A percentile compares a stretch with the other conserved stretches of the same genome.
Conservation (phyloP, 64 coral and sea anemone genomes). For the Hydrozoanthus tunicans region DNA sequence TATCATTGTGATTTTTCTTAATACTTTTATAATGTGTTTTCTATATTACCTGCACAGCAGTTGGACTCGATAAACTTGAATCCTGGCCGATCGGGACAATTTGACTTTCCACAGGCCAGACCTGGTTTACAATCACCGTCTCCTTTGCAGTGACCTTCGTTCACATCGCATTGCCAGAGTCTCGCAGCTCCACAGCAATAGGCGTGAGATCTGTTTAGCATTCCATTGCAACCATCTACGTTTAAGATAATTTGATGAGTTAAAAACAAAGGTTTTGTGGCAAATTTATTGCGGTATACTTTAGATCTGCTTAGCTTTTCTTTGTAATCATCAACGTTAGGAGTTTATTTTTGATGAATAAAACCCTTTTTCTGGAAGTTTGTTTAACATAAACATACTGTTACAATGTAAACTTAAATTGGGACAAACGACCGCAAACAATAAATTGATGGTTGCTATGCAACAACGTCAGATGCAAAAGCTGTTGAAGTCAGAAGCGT, state of each 20-base stretch:
- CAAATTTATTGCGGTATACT: background rate
- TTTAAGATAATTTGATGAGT: background rate
- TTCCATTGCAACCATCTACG: background rate
- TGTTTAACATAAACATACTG: too few species aligned
- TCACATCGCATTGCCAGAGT: background rate
- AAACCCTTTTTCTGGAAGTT: too few species aligned
- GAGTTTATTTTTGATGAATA: too few species aligned
- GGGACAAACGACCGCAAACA: too few species aligned
- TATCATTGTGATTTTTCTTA: too few species aligned
- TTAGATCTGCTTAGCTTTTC: too few species aligned
- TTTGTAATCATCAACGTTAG: too few species aligned
- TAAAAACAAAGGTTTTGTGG: background rate
- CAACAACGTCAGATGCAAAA: too few species aligned
- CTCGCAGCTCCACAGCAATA: background rate
- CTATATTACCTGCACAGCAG: background rate
- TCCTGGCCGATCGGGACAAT: background rate
- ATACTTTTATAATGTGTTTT: too few species aligned
- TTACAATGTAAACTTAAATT: too few species aligned
- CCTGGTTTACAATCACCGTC: background rate
- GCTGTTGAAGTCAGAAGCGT: too few species aligned
- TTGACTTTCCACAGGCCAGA: background rate
- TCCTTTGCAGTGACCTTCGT: background rate
- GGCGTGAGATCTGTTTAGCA: background rate
- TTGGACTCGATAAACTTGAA: background rate
- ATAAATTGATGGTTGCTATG: too few species aligned